Conservation (phyloP, 2,888 invertebrate species). For the Galerucella nymphaeae region DNA sequence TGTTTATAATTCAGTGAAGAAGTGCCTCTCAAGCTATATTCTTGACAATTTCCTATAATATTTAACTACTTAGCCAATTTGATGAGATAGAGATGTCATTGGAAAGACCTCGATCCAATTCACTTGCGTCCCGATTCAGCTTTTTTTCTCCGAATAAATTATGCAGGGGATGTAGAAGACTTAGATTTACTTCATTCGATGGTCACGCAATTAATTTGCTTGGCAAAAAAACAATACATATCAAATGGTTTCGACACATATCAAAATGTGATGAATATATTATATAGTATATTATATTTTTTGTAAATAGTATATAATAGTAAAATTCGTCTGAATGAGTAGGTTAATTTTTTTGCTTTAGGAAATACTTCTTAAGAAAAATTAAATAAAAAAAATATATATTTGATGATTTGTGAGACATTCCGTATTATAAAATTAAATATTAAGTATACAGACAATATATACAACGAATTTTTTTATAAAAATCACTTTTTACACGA, state of each 20-base stretch:
- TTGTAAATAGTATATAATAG: slow-evolving; percentile 47
- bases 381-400: slow-evolving; percentile 2
- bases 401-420: slow-evolving; percentile 29
- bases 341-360: slow-evolving; percentile 35
- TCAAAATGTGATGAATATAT: slow-evolving; percentile 52
- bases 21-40: too few species aligned
- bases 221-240: slow-evolving; percentile 43
- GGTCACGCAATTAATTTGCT: slow-evolving; percentile 23
- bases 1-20: too few species aligned
- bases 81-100: too few species aligned
- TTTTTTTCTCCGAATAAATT: neutral
- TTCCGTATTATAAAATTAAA: neutral
- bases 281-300: slow-evolving; percentile 42
- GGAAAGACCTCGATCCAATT: too few species aligned
- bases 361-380: slow-evolving; percentile 11
- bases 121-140: too few species aligned
- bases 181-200: neutral
- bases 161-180: neutral
- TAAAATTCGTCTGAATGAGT: slow-evolving; percentile 40
- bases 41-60: too few species aligned
- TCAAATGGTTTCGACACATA: slow-evolving; percentile 52
- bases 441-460: slow-evolving; percentile 12
- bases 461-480: slow-evolving; percentile 29
- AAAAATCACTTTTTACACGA: neutral
- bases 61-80: too few species aligned